Conservation (phyloP, 2,797 vertebrate species). For the Triplophysa yarkandensis region DNA sequence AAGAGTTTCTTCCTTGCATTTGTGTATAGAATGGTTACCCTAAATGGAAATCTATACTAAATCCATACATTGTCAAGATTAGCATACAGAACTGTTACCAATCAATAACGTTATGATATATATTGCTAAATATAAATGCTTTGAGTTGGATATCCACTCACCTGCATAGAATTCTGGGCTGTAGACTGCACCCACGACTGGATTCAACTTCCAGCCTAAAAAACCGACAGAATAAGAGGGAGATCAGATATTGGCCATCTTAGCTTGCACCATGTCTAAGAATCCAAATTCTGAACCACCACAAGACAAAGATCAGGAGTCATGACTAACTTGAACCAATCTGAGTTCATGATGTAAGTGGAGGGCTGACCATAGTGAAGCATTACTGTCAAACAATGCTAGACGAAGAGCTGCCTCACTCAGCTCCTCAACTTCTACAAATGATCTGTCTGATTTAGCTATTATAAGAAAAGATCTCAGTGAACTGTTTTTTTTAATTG, state of each 20-base stretch:
- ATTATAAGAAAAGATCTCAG: conserved; percentile 38
- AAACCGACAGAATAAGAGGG: conserved; percentile 36
- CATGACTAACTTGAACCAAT: conserved; percentile 33
- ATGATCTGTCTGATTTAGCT: conserved; percentile 64
- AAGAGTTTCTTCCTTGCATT: neutral
- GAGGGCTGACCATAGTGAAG: conserved; percentile 30
- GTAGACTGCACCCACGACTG: conserved; percentile 95
- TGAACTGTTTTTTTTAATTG: neutral
- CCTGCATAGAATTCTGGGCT: conserved; percentile 99
- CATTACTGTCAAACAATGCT: conserved; percentile 16
- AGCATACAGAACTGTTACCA: neutral
- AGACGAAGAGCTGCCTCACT: conserved; percentile 51
- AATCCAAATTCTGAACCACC: conserved; percentile 18
- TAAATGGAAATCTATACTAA: conserved; percentile 13
- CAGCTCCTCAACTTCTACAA: conserved; percentile 65
- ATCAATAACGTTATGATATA: neutral
- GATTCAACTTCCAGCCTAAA: conserved; percentile 97
- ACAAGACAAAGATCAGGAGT: conserved; percentile 25
- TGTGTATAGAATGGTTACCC: neutral
- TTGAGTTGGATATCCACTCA: conserved; percentile 64
- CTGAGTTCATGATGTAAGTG: conserved; percentile 44
- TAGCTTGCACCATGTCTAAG: neutral
- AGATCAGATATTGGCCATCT: conserved; percentile 22
- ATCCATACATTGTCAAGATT: neutral
- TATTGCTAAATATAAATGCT: neutral